phyloP scores from a whole-genome alignment of 1,140 invertebrate genomes.

The Sarcophaga bullata region DNA sequence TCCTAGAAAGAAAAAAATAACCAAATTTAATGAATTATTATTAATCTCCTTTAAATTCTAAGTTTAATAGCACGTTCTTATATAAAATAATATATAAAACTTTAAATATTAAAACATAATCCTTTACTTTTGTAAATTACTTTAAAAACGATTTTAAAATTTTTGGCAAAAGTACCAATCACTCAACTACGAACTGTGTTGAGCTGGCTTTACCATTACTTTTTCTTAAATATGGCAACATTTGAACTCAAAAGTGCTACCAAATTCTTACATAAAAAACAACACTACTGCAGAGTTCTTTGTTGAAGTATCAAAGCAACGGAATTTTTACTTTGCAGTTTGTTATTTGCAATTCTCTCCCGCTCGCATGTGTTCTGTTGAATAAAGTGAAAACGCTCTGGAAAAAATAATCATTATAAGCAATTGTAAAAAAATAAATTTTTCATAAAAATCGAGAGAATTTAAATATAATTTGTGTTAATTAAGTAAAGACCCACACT shows the following conservation, averaged over 20 bases:
- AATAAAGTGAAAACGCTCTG: background rate
- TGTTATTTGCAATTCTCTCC: background rate
- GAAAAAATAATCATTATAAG: background rate
- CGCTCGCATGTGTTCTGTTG: background rate
- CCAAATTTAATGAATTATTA: background rate
- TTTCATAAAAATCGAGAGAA: too few species aligned
- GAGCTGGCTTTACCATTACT: too few species aligned
- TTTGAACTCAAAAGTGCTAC: background rate
- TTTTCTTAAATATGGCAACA: background rate
- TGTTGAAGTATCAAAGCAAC: background rate
- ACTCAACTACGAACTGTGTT: too few species aligned
- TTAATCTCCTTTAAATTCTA: too few species aligned
- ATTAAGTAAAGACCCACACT: background rate
- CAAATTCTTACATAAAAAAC: background rate
- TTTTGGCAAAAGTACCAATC: too few species aligned
- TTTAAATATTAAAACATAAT: too few species aligned
- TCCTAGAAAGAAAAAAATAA: slow-evolving; percentile 70
- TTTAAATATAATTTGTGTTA: background rate
- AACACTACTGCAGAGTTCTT: background rate
- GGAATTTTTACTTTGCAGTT: slow-evolving; percentile 6
- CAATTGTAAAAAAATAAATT: background rate
- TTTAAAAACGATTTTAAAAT: too few species aligned
- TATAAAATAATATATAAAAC: too few species aligned
- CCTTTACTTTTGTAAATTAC: too few species aligned
- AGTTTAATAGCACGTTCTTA: too few species aligned